Percentiles rank a stretch among this genome's conserved stretches.
phyloP scores from a whole-genome alignment of 2,113 vertebrate genomes.

The Gymnocephalus cernua region DNA sequence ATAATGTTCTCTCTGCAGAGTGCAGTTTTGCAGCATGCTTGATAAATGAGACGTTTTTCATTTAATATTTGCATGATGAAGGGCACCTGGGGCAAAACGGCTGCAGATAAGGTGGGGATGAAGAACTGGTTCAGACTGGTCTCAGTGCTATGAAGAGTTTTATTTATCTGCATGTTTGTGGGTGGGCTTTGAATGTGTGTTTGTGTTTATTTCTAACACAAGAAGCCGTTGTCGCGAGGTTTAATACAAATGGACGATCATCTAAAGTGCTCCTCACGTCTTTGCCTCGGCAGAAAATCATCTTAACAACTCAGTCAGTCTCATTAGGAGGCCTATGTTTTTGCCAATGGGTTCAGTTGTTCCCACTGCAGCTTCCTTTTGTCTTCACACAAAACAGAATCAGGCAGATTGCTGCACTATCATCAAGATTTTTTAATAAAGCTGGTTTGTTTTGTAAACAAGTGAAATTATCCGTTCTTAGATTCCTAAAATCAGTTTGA shows the following conservation, averaged over 20 bases:
- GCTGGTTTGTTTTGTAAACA: constrained; percentile 26
- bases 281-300: constrained; percentile 22
- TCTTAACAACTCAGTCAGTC: constrained; percentile 17
- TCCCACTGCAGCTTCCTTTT: constrained; percentile 12
- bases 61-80: constrained; percentile 74
- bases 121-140: constrained; percentile 41
- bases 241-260: constrained; percentile 8
- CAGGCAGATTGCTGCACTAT: constrained; percentile 2
- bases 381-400: constrained; percentile 21
- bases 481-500: background rate
- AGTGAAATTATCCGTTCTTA: constrained; percentile 7
- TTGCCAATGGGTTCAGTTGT: constrained; percentile 7
- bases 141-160: background rate
- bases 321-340: constrained; percentile 31
- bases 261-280: constrained; percentile 3
- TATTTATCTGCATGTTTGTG: background rate
- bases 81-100: constrained; percentile 55
- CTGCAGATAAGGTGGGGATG: constrained; percentile 57
- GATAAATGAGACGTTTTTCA: constrained; percentile 70
- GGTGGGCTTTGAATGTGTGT: background rate
- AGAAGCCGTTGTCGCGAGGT: background rate
- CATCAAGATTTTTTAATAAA: constrained; percentile 1
- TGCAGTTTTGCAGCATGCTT: constrained; percentile 39
- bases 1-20: constrained; percentile 62
- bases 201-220: background rate